A percentile compares a stretch with the other conserved stretches of the same genome.
These are phyloP conservation scores for Hemibagrus guttatus DNA, from an alignment of 2,797 vertebrate species.

Conservation along the genomic window DNA sequence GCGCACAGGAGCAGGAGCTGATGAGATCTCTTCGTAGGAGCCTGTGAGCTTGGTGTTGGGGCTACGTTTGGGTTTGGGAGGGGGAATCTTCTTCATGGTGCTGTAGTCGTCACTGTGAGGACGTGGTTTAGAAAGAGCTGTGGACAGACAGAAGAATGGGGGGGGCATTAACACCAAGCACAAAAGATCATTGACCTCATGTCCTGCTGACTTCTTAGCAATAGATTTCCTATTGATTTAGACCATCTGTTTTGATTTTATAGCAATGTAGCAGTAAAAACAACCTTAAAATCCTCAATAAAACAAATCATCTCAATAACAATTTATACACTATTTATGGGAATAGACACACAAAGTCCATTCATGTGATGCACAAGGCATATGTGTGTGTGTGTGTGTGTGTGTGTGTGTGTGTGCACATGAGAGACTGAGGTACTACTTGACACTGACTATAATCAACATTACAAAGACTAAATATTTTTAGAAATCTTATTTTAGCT, in stretches of 20 bases:
- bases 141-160: constrained; percentile 31
- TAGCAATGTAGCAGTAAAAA: background rate
- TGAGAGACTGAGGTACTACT: background rate
- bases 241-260: constrained; percentile 13
- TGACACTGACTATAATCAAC: background rate
- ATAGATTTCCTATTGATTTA: background rate
- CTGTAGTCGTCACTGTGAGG: constrained; percentile 98
- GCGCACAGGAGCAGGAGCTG: constrained; percentile 68
- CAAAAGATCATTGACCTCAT: background rate
- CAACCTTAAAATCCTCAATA: background rate
- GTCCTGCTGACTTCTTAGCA: background rate
- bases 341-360: background rate
- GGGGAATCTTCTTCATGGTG: constrained; percentile 93
- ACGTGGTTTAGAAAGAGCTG: constrained; percentile 86
- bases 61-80: constrained; percentile 93
- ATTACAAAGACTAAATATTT: background rate
- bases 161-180: constrained; percentile 14
- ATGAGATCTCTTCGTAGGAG: constrained; percentile 91
- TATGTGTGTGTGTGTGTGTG: background rate
- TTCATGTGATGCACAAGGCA: background rate
- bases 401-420: background rate
- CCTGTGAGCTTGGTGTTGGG: constrained; percentile 93
- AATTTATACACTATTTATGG: background rate
- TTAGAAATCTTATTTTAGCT: background rate
- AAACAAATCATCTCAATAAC: background rate